Evolutionary conservation across 2,888 invertebrate species (phyloP).

Genomic region (Bellardia pandia): DNA sequence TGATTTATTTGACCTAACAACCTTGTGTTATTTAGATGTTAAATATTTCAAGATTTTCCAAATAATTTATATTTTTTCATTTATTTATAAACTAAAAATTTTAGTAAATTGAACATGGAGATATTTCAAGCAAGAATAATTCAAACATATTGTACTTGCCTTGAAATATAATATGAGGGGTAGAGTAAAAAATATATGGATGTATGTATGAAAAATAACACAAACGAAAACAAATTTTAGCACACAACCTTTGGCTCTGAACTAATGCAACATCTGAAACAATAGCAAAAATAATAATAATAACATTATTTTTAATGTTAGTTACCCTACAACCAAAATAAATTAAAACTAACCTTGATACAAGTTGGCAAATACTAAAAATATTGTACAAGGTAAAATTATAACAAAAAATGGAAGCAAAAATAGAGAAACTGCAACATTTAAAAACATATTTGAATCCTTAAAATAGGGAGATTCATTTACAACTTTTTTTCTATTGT

Average conservation of each 20-base stretch:
- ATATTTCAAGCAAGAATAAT: too few species aligned
- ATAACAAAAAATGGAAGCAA: constrained; percentile 25
- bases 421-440: constrained; percentile 6
- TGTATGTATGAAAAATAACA: too few species aligned
- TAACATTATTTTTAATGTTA: constrained; percentile 2
- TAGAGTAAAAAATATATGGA: too few species aligned
- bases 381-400: constrained; percentile 31
- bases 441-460: constrained; percentile 26
- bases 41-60: too few species aligned
- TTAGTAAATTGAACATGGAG: too few species aligned
- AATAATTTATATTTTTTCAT: too few species aligned
- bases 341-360: constrained; percentile 54
- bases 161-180: too few species aligned
- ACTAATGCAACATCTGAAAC: not conserved
- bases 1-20: too few species aligned
- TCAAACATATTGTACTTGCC: too few species aligned
- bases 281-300: constrained; percentile 1
- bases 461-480: not conserved
- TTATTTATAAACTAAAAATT: too few species aligned
- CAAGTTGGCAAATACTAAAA: constrained; percentile 44
- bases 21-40: too few species aligned
- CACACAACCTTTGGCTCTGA: constrained; percentile 14
- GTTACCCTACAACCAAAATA: not conserved
- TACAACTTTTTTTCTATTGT: too few species aligned
- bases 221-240: not conserved